phyloP scores from a whole-genome alignment of 2,888 invertebrate species.

The Cryptosula pallasiana region DNA sequence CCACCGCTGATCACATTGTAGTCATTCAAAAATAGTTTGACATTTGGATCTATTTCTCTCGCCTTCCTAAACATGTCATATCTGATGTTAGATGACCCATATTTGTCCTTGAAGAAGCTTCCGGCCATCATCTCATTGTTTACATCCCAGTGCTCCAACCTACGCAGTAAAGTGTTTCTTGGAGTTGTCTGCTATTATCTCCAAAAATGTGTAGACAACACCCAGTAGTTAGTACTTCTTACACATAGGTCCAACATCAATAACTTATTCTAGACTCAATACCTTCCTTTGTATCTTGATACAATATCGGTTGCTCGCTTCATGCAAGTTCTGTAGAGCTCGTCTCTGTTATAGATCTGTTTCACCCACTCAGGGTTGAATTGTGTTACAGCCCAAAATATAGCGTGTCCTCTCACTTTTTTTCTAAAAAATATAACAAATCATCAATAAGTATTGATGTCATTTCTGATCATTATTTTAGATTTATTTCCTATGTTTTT shows the following conservation, averaged over 20 bases:
- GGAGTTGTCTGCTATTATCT: too few species aligned
- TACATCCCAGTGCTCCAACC: constrained; percentile 41
- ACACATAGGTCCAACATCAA: too few species aligned
- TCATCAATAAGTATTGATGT: too few species aligned
- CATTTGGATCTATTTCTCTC: constrained; percentile 30
- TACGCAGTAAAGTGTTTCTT: too few species aligned
- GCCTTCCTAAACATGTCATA: constrained; percentile 34
- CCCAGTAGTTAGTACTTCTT: too few species aligned
- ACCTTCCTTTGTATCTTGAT: constrained; percentile 12
- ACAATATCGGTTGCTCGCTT: constrained; percentile 19
- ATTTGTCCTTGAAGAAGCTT: constrained; percentile 33
- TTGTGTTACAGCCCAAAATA: constrained; percentile 32
- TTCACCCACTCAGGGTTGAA: constrained; percentile 19
- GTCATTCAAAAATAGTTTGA: constrained; percentile 31
- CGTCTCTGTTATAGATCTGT: neutral
- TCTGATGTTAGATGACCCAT: constrained; percentile 32
- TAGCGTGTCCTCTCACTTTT: constrained; percentile 33
- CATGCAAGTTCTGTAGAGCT: neutral
- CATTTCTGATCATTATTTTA: too few species aligned
- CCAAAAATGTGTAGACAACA: too few species aligned
- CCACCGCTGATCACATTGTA: constrained; percentile 30
- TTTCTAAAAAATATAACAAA: too few species aligned
- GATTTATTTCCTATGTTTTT: too few species aligned
- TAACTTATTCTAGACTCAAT: too few species aligned
- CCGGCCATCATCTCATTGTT: constrained; percentile 40